A percentile compares a stretch with the other conserved stretches of the same genome.
Conservation (phyloP, 2,888 invertebrate species). For the Hermaeophaga mercurialis region DNA sequence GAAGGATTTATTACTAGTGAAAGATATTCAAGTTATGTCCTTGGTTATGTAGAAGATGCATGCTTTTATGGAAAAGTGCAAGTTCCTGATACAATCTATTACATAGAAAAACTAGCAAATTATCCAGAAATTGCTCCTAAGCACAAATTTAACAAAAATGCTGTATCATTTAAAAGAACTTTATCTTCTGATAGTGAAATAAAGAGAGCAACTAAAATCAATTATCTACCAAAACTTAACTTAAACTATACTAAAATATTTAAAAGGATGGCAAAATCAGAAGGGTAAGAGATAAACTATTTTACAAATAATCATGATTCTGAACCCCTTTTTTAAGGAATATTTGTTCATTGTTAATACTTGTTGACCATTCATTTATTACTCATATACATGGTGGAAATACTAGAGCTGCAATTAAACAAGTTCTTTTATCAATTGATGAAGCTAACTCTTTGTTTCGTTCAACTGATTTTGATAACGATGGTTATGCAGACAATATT, state of each 20-base stretch:
- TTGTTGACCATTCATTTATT: constrained; percentile 61
- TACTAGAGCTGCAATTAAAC: constrained; percentile 56
- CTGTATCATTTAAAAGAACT: constrained; percentile 29
- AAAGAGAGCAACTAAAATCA: neutral
- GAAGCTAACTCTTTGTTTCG: constrained; percentile 63
- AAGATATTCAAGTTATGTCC: constrained; percentile 36
- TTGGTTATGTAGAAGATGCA: constrained; percentile 41
- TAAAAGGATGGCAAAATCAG: neutral
- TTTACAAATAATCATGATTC: neutral
- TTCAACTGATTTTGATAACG: constrained; percentile 62
- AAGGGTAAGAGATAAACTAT: neutral
- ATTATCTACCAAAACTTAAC: neutral
- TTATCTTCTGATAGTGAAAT: neutral
- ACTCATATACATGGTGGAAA: constrained; percentile 59
- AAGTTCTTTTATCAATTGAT: constrained; percentile 60
- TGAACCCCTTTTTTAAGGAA: constrained; percentile 39
- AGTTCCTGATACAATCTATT: constrained; percentile 36
- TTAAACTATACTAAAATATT: neutral
- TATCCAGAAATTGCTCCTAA: constrained; percentile 27
- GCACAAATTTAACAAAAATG: constrained; percentile 26
- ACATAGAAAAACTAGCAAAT: constrained; percentile 39
- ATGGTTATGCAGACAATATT: constrained; percentile 62
- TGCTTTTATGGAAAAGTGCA: constrained; percentile 44
- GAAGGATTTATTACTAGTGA: constrained; percentile 28
- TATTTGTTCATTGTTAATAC: constrained; percentile 58